Base-by-base conservation (phyloP, 2,888 invertebrate genomes). In the Hipparchia sbordonii region DNA sequence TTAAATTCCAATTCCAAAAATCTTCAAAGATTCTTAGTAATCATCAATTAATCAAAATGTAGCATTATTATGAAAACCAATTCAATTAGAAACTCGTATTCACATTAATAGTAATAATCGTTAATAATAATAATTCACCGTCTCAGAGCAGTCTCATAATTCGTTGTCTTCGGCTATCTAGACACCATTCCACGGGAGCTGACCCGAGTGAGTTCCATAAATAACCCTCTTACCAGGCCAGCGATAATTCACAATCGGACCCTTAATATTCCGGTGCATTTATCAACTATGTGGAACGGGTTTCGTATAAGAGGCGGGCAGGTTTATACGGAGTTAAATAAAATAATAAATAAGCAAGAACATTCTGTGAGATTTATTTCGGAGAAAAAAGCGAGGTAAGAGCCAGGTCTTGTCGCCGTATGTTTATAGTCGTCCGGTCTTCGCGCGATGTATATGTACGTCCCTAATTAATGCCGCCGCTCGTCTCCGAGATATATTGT, bases 301-400 rank as follows among this genome's bases (percentile, higher is more conserved):
- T 92, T 91, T 85, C 67, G 79, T 86, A 91, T 85, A 92, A 91
- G 90, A 91, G 87, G 88, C 88, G 85, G 87, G 87, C 86, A 83
- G 87, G 86, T 87, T 86, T 81, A 80, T 82, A 84, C 83, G 82
- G 90, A 91, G 82, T 84, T 84, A 85, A 85, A 93, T 91, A 92
- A 92, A 93, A 93, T 93, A 92, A 93, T 92, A 92, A 92, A 93
- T 92, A 92, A 91, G 87, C 84, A 81, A 84, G 84, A 85, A 85
- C 89, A 89, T 91, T 89, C 87, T 85, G 86, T 88, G 88, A 92
- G 93, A 93, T 93, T 93, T 93, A 93, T 93, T 91, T 91, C 87
- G 85, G 87, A 87, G 91, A 89, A 93, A 91, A 89, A 91, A 87
- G 83, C 82, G 83, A 85, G 85, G 85, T 85, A 84, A 91, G 87